Evolutionary conservation across 2,888 invertebrate genomes (phyloP).

Genomic region (Drosophila dives): DNA sequence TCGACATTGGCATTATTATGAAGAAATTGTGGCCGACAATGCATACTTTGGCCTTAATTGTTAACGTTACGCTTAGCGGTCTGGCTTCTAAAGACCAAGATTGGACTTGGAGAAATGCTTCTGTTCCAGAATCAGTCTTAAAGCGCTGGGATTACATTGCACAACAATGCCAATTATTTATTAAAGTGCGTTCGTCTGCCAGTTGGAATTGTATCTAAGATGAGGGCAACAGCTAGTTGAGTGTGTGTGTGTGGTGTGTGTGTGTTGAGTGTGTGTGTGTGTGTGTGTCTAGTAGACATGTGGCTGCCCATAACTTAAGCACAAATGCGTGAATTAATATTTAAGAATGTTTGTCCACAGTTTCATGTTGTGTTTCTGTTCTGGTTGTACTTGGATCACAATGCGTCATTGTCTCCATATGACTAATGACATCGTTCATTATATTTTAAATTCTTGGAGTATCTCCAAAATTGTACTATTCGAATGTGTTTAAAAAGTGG

Average conservation of each 20-base stretch:
- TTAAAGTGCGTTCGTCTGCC: conserved; percentile 68
- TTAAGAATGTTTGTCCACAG: conserved; percentile 49
- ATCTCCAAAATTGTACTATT: conserved; percentile 66
- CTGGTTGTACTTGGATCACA: conserved; percentile 31
- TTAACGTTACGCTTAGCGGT: conserved; percentile 70
- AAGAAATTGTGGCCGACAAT: conserved; percentile 67
- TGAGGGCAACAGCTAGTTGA: background rate
- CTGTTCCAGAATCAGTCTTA: conserved; percentile 27
- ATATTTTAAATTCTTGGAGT: conserved; percentile 81
- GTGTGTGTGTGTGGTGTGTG: background rate
- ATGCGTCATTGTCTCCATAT: conserved; percentile 76
- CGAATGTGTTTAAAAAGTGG: conserved; percentile 35
- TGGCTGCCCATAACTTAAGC: conserved; percentile 66
- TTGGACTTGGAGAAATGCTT: conserved; percentile 7
- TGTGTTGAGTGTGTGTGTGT: background rate
- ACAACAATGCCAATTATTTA: conserved; percentile 78
- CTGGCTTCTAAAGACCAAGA: conserved; percentile 16
- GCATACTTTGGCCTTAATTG: conserved; percentile 78
- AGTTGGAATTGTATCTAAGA: conserved; percentile 26
- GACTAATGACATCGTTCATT: conserved; percentile 84
- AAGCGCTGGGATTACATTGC: conserved; percentile 64
- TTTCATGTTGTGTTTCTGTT: conserved; percentile 17
- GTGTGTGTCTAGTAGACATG: conserved; percentile 18
- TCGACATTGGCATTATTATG: conserved; percentile 63
- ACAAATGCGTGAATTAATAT: conserved; percentile 77